phyloP scores from a whole-genome alignment of 2,797 vertebrate genomes.

The Octomys mimax region DNA sequence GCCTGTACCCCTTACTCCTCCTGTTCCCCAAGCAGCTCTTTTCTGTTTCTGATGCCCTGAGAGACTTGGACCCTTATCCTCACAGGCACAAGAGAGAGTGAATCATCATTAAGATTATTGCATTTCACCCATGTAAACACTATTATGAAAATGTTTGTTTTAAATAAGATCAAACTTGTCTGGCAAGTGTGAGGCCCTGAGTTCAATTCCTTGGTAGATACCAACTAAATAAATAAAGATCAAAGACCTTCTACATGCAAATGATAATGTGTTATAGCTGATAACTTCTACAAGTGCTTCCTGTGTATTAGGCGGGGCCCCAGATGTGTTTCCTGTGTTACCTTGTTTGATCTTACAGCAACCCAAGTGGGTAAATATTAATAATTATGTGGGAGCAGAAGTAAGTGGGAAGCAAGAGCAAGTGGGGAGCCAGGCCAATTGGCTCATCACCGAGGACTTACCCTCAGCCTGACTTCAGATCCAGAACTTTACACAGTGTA shows the following conservation, averaged over 20 bases:
- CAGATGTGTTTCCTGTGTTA: background rate
- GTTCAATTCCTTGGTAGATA: too few relatives aligned
- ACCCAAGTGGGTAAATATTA: background rate
- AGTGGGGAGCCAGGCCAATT: background rate
- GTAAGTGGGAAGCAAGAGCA: background rate
- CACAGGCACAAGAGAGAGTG: background rate
- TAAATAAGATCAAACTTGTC: background rate
- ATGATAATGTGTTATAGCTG: background rate
- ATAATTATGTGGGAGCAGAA: background rate
- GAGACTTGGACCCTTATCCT: background rate
- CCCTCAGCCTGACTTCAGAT: background rate
- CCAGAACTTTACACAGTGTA: background rate
- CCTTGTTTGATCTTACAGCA: background rate
- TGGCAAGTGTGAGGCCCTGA: too few relatives aligned
- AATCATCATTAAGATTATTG: background rate
- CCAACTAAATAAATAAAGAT: background rate
- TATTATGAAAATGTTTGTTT: background rate
- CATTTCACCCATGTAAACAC: background rate
- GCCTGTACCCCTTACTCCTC: background rate
- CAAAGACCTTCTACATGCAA: background rate
- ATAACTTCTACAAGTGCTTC: background rate
- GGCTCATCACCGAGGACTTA: too few relatives aligned
- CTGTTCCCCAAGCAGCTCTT: background rate
- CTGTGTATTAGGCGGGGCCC: too few relatives aligned
- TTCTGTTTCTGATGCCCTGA: too few relatives aligned